Conservation (phyloP, 2,797 vertebrate species). For the Hyperoplus lanceolatus region DNA sequence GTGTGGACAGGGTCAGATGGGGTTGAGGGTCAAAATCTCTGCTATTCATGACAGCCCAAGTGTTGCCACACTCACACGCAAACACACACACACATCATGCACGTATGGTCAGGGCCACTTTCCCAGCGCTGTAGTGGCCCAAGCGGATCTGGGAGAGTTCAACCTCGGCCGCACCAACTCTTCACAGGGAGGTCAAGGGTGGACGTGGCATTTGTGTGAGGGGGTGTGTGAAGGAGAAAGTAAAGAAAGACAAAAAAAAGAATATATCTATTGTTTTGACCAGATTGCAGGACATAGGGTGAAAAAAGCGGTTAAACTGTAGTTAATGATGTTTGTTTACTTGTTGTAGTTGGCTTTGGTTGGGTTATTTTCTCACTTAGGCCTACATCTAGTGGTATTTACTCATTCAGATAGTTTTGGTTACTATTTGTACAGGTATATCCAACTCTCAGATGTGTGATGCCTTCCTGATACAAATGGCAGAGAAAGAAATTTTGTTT, state of each 20-base stretch:
- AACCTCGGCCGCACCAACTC: conserved; percentile 84
- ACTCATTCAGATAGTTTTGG: too few species aligned
- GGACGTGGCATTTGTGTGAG: conserved; percentile 66
- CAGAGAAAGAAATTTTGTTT: too few species aligned
- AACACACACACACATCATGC: conserved; percentile 37
- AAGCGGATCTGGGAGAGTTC: conserved; percentile 83
- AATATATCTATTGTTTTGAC: conserved; percentile 55
- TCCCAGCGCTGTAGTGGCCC: conserved; percentile 81
- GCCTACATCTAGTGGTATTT: too few species aligned
- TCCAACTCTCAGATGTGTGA: too few species aligned
- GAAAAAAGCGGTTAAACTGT: conserved; percentile 8
- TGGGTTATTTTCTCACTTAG: not conserved
- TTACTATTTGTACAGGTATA: too few species aligned
- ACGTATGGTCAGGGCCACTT: conserved; percentile 76
- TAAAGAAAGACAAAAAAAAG: conserved; percentile 54
- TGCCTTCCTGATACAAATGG: too few species aligned
- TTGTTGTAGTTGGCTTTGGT: conserved; percentile 17
- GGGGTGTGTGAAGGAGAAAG: conserved; percentile 63
- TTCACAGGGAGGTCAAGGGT: conserved; percentile 88
- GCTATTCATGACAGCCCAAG: conserved; percentile 81
- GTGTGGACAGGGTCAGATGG: conserved; percentile 73
- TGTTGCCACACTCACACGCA: conserved; percentile 72
- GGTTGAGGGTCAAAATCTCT: conserved; percentile 79
- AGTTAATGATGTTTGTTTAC: not conserved
- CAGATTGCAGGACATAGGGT: conserved; percentile 50